Conservation (phyloP, 2,888 invertebrate species). For the Seira ritae region DNA sequence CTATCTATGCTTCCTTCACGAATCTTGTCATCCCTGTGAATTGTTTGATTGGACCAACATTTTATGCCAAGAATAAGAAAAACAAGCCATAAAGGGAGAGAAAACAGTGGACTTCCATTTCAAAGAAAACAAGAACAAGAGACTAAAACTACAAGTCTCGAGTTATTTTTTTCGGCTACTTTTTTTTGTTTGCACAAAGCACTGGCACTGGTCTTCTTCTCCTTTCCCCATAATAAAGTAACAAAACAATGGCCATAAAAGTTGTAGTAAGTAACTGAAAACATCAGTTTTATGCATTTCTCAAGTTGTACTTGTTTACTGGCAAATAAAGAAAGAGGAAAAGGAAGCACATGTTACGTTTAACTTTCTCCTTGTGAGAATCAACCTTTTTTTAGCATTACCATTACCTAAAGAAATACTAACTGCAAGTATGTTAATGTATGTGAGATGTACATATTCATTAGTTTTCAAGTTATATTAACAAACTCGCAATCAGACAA, state of each 20-base stretch:
- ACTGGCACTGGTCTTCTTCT: background rate
- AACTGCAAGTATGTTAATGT: background rate
- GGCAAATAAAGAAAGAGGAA: conserved; percentile 3
- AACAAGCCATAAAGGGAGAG: conserved; percentile 10
- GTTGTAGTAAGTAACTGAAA: conserved; percentile 14
- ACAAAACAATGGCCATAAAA: conserved; percentile 16
- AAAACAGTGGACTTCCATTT: background rate
- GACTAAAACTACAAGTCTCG: no score
- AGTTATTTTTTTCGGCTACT: background rate
- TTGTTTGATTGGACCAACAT: conserved; percentile 1
- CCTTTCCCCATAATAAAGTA: background rate
- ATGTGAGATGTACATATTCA: conserved; percentile 25
- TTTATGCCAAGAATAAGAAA: background rate
- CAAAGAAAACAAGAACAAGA: background rate
- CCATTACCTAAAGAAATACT: background rate
- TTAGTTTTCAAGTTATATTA: conserved; percentile 26
- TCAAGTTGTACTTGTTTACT: conserved; percentile 14
- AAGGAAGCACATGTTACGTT: conserved; percentile 20
- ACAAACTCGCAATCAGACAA: conserved; percentile 43
- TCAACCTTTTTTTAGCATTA: no score
- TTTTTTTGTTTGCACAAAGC: background rate
- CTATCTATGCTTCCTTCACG: background rate
- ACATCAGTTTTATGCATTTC: conserved; percentile 16
- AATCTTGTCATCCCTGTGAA: background rate
- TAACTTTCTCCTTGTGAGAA: background rate